phyloP scores from a whole-genome alignment of 2,888 invertebrate species.

The Psylliodes chrysocephalus region DNA sequence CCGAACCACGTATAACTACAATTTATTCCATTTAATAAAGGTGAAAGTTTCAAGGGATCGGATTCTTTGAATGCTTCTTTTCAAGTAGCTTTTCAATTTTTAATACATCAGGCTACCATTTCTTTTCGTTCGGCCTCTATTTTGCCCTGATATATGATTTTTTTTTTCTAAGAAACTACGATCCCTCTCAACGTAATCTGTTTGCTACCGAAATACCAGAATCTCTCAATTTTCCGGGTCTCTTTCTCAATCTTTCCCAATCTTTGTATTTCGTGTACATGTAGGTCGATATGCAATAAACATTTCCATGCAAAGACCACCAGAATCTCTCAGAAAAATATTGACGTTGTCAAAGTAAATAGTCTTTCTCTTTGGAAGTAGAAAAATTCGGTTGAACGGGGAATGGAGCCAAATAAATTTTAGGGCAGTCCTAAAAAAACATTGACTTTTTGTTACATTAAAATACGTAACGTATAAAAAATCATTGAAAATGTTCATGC shows the following conservation, averaged over 20 bases:
- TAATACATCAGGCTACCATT: constrained; percentile 23
- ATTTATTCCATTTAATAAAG: constrained; percentile 20
- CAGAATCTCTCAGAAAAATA: constrained; percentile 31
- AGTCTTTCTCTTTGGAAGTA: constrained; percentile 25
- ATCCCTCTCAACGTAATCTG: constrained; percentile 21
- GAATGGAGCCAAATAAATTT: constrained; percentile 1
- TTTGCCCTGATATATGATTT: constrained; percentile 19
- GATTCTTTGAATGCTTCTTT: constrained; percentile 6
- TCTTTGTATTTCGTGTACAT: constrained; percentile 25
- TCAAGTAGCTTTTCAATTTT: constrained; percentile 18
- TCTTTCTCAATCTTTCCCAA: constrained; percentile 19
- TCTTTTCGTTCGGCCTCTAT: constrained; percentile 19
- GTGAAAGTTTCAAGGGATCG: constrained; percentile 12
- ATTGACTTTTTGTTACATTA: constrained; percentile 11
- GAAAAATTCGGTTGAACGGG: constrained; percentile 13
- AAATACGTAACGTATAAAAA: too few species aligned
- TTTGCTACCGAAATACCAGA: constrained; percentile 23
- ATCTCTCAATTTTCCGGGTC: constrained; percentile 12
- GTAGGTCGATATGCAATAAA: constrained; percentile 32
- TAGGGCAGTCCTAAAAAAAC: constrained; percentile 18
- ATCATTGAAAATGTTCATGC: too few species aligned
- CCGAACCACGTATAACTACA: neutral
- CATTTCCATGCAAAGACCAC: constrained; percentile 32
- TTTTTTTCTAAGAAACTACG: constrained; percentile 19
- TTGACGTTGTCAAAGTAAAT: constrained; percentile 37